Conservation (phyloP, 2,797 vertebrate species). For the Mus minutoides region DNA sequence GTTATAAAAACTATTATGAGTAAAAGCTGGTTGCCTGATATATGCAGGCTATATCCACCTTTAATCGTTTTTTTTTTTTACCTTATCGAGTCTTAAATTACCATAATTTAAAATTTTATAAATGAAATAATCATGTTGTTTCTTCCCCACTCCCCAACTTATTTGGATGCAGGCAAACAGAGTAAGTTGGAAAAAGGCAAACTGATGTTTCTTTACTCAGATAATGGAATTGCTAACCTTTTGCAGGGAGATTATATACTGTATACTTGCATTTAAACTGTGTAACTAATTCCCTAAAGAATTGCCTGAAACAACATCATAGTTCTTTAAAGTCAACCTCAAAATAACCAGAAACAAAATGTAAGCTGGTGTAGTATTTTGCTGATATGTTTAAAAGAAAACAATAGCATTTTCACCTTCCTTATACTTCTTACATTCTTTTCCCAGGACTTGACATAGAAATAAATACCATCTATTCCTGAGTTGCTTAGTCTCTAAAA, state of each 20-base stretch:
- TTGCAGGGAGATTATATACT: background rate
- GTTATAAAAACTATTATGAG: background rate
- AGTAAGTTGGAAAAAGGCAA: background rate
- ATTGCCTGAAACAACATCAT: background rate
- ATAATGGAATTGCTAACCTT: background rate
- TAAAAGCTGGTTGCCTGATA: background rate
- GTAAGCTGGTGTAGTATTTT: conserved; percentile 42
- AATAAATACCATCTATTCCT: background rate
- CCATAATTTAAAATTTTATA: background rate
- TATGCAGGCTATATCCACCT: background rate
- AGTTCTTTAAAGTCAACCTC: background rate
- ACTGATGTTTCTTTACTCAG: background rate
- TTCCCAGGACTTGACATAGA: conserved; percentile 70
- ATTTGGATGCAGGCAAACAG: background rate
- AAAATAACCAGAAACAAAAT: conserved; percentile 46
- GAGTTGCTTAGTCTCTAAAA: conserved; percentile 34
- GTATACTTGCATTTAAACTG: background rate
- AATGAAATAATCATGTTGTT: background rate
- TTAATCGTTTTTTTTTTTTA: too few relatives aligned
- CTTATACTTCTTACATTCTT: conserved; percentile 70
- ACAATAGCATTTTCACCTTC: conserved; percentile 53
- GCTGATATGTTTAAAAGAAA: conserved; percentile 64
- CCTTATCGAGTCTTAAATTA: background rate
- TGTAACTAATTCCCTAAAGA: background rate
- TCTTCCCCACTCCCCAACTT: background rate